These are phyloP conservation scores for Temnothorax unifasciatus DNA, from an alignment of 2,888 invertebrate genomes.

Conservation along the genomic window DNA sequence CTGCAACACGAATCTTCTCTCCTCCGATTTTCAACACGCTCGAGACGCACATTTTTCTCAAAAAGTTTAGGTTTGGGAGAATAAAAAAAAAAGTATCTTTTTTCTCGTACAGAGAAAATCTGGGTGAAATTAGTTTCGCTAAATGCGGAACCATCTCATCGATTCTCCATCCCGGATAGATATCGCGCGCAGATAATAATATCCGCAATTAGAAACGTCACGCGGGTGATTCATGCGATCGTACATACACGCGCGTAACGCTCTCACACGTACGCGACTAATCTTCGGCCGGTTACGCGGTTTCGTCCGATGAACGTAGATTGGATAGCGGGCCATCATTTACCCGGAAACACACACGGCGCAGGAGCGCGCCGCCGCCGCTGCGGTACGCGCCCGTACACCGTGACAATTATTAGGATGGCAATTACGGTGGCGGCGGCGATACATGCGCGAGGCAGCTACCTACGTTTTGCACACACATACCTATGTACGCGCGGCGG, in stretches of 20 bases:
- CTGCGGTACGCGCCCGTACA: conserved; percentile 46
- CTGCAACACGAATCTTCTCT: not conserved
- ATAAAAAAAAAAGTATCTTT: not conserved
- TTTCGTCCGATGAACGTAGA: conserved; percentile 74
- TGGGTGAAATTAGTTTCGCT: not conserved
- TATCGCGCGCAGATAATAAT: conserved; percentile 47
- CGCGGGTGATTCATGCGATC: conserved; percentile 48
- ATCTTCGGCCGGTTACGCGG: conserved; percentile 71
- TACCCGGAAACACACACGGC: conserved; percentile 64
- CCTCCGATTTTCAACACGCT: not conserved
- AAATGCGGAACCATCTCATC: not conserved
- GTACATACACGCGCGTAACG: not conserved
- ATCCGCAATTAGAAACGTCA: conserved; percentile 55
- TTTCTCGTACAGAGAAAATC: not conserved
- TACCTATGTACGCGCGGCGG: too few relatives aligned
- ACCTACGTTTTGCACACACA: not conserved
- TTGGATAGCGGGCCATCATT: conserved; percentile 76
- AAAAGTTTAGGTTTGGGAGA: not conserved
- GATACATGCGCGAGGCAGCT: conserved; percentile 32
- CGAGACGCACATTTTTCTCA: not conserved
- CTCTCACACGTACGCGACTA: conserved; percentile 52
- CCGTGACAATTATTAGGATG: conserved; percentile 80
- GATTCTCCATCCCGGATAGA: conserved; percentile 7
- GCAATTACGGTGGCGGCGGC: conserved; percentile 67
- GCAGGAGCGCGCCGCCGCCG: conserved; percentile 36